A percentile compares a stretch with the other conserved stretches of the same genome.
phyloP scores from a whole-genome alignment of 2,113 vertebrate genomes.

The Amphiprion ocellaris region DNA sequence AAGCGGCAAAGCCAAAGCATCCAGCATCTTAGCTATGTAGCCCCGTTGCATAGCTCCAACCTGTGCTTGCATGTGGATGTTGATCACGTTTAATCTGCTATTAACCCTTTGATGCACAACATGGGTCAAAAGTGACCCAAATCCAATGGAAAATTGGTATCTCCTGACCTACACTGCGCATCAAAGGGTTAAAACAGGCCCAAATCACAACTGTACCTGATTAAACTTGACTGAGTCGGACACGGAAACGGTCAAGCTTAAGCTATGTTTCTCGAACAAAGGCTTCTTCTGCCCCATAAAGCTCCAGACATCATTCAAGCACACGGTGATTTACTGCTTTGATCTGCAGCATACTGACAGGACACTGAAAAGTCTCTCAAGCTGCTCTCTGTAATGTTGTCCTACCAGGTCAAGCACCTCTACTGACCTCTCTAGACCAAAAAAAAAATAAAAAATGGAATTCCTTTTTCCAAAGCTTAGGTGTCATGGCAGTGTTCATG shows the following conservation, averaged over 20 bases:
- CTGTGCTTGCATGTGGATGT: background rate
- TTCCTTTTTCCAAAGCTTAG: conserved; percentile 45
- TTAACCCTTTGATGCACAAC: background rate
- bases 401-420: conserved; percentile 79
- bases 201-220: background rate
- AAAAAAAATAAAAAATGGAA: conserved; percentile 40
- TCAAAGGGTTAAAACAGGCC: conserved; percentile 2
- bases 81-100: background rate
- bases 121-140: no score
- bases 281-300: background rate
- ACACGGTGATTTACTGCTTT: conserved; percentile 48
- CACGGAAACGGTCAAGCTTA: background rate
- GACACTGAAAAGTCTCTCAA: conserved; percentile 55
- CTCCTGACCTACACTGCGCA: no score
- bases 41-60: conserved; percentile 13
- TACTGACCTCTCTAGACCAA: conserved; percentile 66
- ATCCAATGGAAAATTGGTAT: no score
- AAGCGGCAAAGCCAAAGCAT: conserved; percentile 21
- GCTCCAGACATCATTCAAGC: conserved; percentile 1
- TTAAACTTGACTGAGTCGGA: background rate
- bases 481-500: conserved; percentile 43
- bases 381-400: conserved; percentile 51
- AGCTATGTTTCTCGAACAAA: background rate
- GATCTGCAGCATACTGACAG: conserved; percentile 50
- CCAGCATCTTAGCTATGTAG: conserved; percentile 66